phyloP scores from a whole-genome alignment of 2,797 vertebrate genomes.

The Momotus momota region DNA sequence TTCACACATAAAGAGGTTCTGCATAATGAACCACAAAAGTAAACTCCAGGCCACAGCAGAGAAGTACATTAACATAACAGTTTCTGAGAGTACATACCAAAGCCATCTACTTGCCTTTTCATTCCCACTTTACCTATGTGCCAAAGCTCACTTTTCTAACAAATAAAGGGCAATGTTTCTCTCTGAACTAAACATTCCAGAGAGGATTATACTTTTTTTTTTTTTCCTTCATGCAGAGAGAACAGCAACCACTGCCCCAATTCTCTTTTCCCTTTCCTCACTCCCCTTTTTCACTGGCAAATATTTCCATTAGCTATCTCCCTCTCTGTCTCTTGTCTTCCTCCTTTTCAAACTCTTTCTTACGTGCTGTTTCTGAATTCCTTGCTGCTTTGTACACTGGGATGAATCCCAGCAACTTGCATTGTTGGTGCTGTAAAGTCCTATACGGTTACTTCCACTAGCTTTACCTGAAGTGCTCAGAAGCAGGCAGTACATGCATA shows the following conservation, averaged over 20 bases:
- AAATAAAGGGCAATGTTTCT: slow-evolving; percentile 4
- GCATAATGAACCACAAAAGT: background rate
- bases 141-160: slow-evolving; percentile 3
- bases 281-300: background rate
- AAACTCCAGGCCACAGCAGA: background rate
- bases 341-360: background rate
- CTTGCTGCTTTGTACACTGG: background rate
- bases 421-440: background rate
- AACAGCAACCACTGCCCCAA: background rate
- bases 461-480: slow-evolving; percentile 14
- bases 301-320: background rate
- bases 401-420: background rate
- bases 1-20: background rate
- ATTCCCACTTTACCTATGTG: background rate
- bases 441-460: background rate
- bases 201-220: background rate
- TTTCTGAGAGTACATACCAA: background rate
- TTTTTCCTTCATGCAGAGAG: background rate
- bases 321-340: background rate
- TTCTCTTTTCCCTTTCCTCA: background rate
- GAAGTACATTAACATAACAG: background rate
- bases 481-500: background rate
- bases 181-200: background rate
- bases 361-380: background rate
- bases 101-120: background rate